Evolutionary conservation across 2,797 vertebrate species (phyloP).

Genomic region (Liasis olivaceus): DNA sequence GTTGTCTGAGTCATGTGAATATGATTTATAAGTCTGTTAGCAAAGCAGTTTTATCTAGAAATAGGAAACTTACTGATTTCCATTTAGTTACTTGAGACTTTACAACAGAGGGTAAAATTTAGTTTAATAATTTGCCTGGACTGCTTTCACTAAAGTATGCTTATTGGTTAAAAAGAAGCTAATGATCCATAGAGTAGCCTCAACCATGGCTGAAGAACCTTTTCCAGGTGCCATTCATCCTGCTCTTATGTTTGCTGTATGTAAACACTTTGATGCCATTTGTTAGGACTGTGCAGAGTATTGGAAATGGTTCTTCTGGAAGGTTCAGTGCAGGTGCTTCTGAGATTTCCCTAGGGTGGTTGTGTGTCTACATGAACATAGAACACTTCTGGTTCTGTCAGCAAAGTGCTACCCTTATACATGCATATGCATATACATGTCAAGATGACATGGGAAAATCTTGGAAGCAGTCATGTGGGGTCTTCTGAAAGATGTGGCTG

Average conservation of each 20-base stretch:
- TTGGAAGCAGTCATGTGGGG: no score
- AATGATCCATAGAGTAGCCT: background rate
- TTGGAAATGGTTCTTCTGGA: background rate
- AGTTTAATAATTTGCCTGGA: background rate
- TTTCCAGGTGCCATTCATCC: background rate
- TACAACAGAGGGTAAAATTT: background rate
- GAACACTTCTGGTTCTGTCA: no score
- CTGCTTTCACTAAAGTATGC: background rate
- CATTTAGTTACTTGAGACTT: background rate
- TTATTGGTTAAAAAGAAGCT: background rate
- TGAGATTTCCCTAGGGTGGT: no score
- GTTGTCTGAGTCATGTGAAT: no score
- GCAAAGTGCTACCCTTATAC: no score
- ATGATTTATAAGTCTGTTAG: background rate
- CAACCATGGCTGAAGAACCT: background rate
- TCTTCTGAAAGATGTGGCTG: no score
- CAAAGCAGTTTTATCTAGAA: background rate
- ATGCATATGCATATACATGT: no score
- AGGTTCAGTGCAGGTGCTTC: no score
- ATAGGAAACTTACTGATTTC: background rate
- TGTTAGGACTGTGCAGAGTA: background rate
- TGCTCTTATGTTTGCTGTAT: background rate
- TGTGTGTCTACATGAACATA: no score
- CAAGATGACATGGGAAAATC: no score
- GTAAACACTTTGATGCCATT: background rate